Percentiles rank a stretch among this genome's conserved stretches.
Conservation (phyloP, 2,888 invertebrate species). For the Metellina segmentata region DNA sequence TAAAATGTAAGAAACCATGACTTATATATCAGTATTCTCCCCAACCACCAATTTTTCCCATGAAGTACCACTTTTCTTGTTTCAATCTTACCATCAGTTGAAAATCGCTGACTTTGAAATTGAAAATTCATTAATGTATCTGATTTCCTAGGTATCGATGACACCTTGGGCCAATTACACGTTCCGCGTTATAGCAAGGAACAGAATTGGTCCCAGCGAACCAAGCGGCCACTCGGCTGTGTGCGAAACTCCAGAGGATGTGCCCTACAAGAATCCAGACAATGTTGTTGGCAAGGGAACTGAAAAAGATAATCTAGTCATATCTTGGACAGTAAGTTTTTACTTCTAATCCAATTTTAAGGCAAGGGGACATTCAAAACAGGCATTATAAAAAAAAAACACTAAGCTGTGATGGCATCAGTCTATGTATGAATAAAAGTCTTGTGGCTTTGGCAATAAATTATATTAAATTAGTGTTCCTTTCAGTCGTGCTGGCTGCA, state of each 20-base stretch:
- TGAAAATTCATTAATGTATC: too few relatives aligned
- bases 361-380: too few relatives aligned
- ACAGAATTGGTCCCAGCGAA: conserved; percentile 76
- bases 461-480: too few relatives aligned
- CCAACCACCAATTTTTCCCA: not conserved
- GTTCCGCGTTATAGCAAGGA: conserved; percentile 76
- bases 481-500: too few relatives aligned
- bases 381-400: too few relatives aligned
- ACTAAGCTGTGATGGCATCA: too few relatives aligned
- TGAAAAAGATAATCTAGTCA: conserved; percentile 81
- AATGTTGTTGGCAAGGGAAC: conserved; percentile 81
- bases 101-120: too few relatives aligned
- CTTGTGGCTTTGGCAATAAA: too few relatives aligned
- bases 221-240: conserved; percentile 65
- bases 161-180: conserved; percentile 77
- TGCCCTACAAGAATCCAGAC: conserved; percentile 81
- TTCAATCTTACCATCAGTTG: not conserved
- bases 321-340: conserved; percentile 82
- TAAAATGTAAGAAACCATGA: too few relatives aligned
- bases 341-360: too few relatives aligned
- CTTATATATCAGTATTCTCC: not conserved
- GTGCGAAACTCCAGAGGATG: conserved; percentile 81
- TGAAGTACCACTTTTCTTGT: not conserved
- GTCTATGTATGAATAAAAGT: too few relatives aligned
- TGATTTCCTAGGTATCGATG: conserved; percentile 71